phyloP scores from a whole-genome alignment of 2,113 vertebrate species.

The Jaculus jaculus region DNA sequence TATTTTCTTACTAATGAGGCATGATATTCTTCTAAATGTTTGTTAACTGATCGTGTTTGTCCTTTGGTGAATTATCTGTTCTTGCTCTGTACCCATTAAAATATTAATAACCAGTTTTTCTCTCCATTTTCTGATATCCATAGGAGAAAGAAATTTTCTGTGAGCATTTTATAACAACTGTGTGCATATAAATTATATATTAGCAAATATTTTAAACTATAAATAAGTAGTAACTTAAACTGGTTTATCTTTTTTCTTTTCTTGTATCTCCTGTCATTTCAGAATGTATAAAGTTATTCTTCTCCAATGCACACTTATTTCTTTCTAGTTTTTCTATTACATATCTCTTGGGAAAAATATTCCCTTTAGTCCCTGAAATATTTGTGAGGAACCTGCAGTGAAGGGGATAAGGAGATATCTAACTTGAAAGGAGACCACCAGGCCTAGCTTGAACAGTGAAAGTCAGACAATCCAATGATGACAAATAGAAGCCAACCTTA shows the following conservation, averaged over 20 bases:
- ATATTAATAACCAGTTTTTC: constrained; percentile 44
- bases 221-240: constrained; percentile 21
- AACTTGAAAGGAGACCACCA: constrained; percentile 30
- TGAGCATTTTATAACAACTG: constrained; percentile 38
- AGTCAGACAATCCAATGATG: constrained; percentile 37
- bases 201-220: constrained; percentile 57
- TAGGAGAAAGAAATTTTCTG: constrained; percentile 26
- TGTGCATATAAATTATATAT: background rate
- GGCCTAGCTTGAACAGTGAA: background rate
- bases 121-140: constrained; percentile 51
- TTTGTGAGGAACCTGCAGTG: background rate
- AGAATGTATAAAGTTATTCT: constrained; percentile 39
- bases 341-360: background rate
- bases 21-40: constrained; percentile 65
- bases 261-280: constrained; percentile 54
- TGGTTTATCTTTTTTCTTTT: constrained; percentile 22
- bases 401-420: background rate
- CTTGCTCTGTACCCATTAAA: constrained; percentile 37
- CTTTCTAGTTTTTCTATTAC: constrained; percentile 46
- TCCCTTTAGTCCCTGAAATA: background rate
- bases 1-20: constrained; percentile 73
- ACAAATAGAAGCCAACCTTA: constrained; percentile 56
- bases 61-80: constrained; percentile 60
- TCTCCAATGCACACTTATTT: constrained; percentile 50
- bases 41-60: constrained; percentile 56